phyloP scores from a whole-genome alignment of 2,888 invertebrate genomes.

The Machimus atricapillus region DNA sequence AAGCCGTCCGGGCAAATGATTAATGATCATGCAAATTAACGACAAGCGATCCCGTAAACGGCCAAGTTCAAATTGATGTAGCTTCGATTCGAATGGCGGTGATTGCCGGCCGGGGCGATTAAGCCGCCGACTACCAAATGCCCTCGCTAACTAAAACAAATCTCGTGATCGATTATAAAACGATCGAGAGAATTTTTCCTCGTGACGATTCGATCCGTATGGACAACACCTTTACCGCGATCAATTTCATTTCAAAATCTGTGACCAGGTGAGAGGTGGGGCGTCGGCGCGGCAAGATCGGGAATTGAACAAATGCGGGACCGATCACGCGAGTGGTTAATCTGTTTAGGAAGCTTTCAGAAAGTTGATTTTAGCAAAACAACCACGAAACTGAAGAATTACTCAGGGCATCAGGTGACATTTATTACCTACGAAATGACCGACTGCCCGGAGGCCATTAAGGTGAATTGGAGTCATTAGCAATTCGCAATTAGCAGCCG shows the following conservation, averaged over 20 bases:
- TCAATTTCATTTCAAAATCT: neutral
- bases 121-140: constrained; percentile 6
- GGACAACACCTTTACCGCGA: neutral
- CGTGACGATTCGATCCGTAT: constrained; percentile 9
- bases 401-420: constrained; percentile 28
- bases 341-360: constrained; percentile 36
- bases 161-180: constrained; percentile 36
- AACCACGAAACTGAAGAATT: constrained; percentile 10
- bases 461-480: constrained; percentile 33
- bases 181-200: neutral
- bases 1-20: neutral
- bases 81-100: neutral
- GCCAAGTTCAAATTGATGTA: constrained; percentile 17
- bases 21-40: constrained; percentile 18
- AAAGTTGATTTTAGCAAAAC: neutral
- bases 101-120: neutral
- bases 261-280: neutral
- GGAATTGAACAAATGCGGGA: neutral
- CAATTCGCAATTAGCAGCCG: constrained; percentile 36
- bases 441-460: constrained; percentile 38
- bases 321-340: neutral
- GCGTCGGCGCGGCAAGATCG: neutral
- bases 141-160: constrained; percentile 12
- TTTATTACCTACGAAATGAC: constrained; percentile 35
- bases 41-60: constrained; percentile 37